Evolutionary conservation across 2,113 vertebrate species (phyloP).

Genomic region (zebrafish (Danio rerio)): DNA sequence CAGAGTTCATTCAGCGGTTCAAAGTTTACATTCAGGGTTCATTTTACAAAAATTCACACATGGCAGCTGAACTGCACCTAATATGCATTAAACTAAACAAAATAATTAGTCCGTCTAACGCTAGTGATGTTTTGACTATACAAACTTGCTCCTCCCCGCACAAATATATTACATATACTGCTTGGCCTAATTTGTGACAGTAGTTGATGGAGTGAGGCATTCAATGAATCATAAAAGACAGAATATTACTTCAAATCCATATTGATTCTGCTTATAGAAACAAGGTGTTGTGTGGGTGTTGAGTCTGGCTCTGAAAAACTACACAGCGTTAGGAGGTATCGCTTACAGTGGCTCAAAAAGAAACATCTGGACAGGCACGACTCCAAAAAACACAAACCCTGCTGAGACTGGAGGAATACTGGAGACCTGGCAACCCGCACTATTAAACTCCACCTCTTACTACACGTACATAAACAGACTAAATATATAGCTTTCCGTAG

Average conservation of each 20-base stretch:
- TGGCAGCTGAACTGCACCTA: neutral
- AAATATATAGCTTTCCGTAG: neutral
- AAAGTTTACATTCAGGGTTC: neutral
- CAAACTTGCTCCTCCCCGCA: constrained; percentile 61
- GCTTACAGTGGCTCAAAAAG: constrained; percentile 79
- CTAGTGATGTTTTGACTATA: constrained; percentile 11
- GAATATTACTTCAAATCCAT: constrained; percentile 72
- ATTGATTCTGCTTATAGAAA: constrained; percentile 73
- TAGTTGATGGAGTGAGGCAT: constrained; percentile 61
- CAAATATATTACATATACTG: constrained; percentile 53
- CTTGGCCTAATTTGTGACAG: constrained; percentile 63
- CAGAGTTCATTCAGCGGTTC: neutral
- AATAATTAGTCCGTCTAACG: neutral
- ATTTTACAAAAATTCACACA: neutral
- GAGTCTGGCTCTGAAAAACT: constrained; percentile 74
- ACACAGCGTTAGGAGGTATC: constrained; percentile 75
- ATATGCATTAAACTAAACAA: neutral
- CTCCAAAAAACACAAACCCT: constrained; percentile 76
- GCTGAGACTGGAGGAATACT: constrained; percentile 64
- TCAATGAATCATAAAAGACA: constrained; percentile 63
- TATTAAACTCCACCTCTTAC: constrained; percentile 68
- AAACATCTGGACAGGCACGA: constrained; percentile 80
- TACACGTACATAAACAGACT: constrained; percentile 42
- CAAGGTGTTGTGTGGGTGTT: constrained; percentile 75
- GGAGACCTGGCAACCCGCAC: constrained; percentile 69